Evolutionary conservation across 2,888 invertebrate species (phyloP).

Genomic region (Dasysyrphus tricinctus): DNA sequence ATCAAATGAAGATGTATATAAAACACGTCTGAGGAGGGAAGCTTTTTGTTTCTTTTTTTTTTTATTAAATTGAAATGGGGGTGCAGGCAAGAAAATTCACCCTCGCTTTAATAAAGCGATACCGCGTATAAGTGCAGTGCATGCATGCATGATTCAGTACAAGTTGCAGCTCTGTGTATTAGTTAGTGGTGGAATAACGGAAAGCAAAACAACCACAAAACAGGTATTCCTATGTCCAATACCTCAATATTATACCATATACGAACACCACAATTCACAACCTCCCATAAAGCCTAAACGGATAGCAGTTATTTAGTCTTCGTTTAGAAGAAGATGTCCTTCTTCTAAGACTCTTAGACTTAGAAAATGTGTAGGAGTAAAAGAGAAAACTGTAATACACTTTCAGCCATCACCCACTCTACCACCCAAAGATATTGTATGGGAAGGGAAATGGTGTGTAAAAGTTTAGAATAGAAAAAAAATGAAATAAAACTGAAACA

Average conservation of each 20-base stretch:
- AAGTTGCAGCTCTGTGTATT: conserved; percentile 51
- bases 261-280: not conserved
- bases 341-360: conserved; percentile 1
- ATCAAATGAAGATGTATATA: conserved; percentile 44
- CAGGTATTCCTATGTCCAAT: conserved; percentile 59
- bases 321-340: conserved; percentile 27
- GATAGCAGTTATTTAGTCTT: conserved; percentile 23
- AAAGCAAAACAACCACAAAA: conserved; percentile 62
- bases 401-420: conserved; percentile 1
- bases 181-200: conserved; percentile 35
- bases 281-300: conserved; percentile 2
- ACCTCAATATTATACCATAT: conserved; percentile 28
- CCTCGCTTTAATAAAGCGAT: conserved; percentile 55
- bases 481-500: conserved; percentile 25
- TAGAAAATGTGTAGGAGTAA: conserved; percentile 38
- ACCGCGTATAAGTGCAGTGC: conserved; percentile 58
- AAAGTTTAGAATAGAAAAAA: conserved; percentile 63
- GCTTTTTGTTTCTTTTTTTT: conserved; percentile 15
- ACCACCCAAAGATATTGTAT: conserved; percentile 4
- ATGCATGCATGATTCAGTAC: conserved; percentile 66
- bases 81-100: conserved; percentile 35
- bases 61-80: conserved; percentile 17
- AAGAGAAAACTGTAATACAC: conserved; percentile 44
- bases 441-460: not conserved
- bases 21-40: conserved; percentile 40